These are phyloP conservation scores for Leucoraja erinaceus DNA, from an alignment of 2,113 vertebrate species.

Conservation along the genomic window DNA sequence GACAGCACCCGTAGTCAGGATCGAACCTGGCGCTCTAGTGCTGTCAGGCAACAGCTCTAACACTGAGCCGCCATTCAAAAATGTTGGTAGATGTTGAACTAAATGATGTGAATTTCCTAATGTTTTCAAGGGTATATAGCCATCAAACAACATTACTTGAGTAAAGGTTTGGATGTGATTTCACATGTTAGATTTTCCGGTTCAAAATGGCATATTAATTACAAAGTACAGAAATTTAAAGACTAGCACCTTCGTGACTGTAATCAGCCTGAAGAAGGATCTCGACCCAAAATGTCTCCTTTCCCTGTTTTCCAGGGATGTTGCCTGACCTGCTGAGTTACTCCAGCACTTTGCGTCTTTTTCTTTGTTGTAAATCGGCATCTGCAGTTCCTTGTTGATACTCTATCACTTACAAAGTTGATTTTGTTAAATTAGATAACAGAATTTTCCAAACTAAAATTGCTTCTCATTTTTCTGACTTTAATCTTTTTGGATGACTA, in stretches of 20 bases:
- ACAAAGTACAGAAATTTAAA: not conserved
- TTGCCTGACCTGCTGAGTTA: too few species aligned
- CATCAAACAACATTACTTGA: not conserved
- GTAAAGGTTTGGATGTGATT: not conserved
- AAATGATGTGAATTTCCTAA: constrained; percentile 36
- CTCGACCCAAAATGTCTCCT: too few species aligned
- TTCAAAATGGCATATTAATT: not conserved
- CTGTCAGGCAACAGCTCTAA: too few species aligned
- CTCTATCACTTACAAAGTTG: not conserved
- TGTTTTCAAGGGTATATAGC: constrained; percentile 40
- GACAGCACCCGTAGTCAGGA: too few species aligned
- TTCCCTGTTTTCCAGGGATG: too few species aligned
- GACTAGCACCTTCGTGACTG: not conserved
- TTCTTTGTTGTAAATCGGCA: too few species aligned
- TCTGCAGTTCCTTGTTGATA: too few species aligned
- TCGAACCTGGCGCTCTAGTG: too few species aligned
- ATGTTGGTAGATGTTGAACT: constrained; percentile 36
- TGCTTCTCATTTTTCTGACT: not conserved
- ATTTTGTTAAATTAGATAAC: not conserved
- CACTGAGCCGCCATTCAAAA: too few species aligned
- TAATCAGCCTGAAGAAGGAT: not conserved
- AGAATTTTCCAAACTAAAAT: not conserved
- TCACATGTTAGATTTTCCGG: not conserved
- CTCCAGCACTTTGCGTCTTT: too few species aligned
- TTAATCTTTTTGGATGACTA: not conserved